Percentiles rank a stretch among this genome's conserved stretches.
phyloP scores from a whole-genome alignment of 1,140 invertebrate genomes.

The Nephotettix cincticeps region DNA sequence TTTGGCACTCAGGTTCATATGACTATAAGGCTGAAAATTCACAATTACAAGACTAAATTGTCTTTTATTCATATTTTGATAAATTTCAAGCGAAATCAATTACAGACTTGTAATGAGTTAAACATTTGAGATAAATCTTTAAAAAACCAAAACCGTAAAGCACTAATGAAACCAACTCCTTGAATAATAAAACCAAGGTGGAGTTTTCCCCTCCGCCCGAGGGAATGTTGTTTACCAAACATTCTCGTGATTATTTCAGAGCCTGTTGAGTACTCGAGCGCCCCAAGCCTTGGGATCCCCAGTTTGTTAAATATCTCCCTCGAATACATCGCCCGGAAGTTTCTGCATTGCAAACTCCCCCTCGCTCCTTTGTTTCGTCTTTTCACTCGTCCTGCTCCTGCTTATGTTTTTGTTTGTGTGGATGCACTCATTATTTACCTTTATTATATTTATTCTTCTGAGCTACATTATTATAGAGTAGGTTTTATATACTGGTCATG shows the following conservation, averaged over 20 bases:
- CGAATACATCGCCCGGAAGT: background rate
- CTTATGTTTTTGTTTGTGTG: background rate
- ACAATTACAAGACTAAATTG: too few species aligned
- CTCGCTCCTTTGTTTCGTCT: background rate
- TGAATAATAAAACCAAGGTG: conserved; percentile 11
- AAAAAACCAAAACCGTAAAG: background rate
- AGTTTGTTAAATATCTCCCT: conserved; percentile 15
- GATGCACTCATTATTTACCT: background rate
- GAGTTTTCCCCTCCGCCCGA: background rate
- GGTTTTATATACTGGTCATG: too few species aligned
- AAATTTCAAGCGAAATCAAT: too few species aligned
- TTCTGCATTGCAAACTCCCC: conserved; percentile 14
- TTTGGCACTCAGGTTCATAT: too few species aligned
- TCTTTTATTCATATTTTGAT: too few species aligned
- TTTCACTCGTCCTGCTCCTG: background rate
- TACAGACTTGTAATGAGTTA: too few species aligned
- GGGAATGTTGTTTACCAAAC: conserved; percentile 13
- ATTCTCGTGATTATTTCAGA: conserved; percentile 15
- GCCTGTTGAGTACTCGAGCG: background rate
- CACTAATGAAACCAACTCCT: background rate
- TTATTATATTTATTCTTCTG: too few species aligned
- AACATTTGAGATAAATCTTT: background rate
- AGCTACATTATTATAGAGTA: too few species aligned
- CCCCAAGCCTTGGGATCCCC: background rate
- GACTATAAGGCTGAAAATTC: too few species aligned